phyloP scores from a whole-genome alignment of 2,113 vertebrate genomes.

The Polyodon spathula region DNA sequence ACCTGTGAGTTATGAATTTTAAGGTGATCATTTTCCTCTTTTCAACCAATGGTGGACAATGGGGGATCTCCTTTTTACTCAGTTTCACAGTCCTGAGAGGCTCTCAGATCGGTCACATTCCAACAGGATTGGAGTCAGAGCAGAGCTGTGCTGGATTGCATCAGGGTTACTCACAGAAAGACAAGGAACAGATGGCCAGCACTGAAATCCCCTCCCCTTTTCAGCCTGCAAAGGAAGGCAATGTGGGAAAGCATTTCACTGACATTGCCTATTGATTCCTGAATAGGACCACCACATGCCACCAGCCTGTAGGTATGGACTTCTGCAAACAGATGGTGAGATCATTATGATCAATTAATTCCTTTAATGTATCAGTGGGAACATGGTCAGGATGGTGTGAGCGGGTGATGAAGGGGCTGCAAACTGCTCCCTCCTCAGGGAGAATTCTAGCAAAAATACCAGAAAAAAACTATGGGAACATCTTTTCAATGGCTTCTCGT shows the following conservation, averaged over 20 bases:
- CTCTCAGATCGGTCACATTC: conserved; percentile 77
- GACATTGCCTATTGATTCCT: conserved; percentile 67
- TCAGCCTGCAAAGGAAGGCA: conserved; percentile 70
- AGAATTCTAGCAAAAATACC: conserved; percentile 29
- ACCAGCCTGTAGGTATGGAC: conserved; percentile 88
- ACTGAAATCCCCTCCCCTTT: conserved; percentile 79
- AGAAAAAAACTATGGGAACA: conserved; percentile 54
- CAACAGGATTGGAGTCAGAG: conserved; percentile 82
- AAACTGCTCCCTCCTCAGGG: conserved; percentile 53
- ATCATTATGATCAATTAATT: conserved; percentile 99
- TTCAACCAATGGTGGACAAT: conserved; percentile 62
- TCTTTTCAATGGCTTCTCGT: conserved; percentile 51
- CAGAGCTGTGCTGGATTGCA: conserved; percentile 75
- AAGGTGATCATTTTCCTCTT: conserved; percentile 75
- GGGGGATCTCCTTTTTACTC: conserved; percentile 77
- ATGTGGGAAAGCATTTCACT: conserved; percentile 70
- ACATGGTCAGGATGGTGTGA: conserved; percentile 84
- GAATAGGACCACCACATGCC: conserved; percentile 85
- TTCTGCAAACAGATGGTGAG: conserved; percentile 94
- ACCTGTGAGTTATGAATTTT: conserved; percentile 85
- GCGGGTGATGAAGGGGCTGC: conserved; percentile 67
- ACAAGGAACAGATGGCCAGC: conserved; percentile 95
- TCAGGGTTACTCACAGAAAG: conserved; percentile 83
- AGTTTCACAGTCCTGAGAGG: conserved; percentile 72
- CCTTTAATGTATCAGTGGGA: conserved; percentile 95